Evolutionary conservation across 2,113 vertebrate genomes (phyloP), one percentile per base, ranked within the genome.

Genomic region (Hemiprocne comata): DNA sequence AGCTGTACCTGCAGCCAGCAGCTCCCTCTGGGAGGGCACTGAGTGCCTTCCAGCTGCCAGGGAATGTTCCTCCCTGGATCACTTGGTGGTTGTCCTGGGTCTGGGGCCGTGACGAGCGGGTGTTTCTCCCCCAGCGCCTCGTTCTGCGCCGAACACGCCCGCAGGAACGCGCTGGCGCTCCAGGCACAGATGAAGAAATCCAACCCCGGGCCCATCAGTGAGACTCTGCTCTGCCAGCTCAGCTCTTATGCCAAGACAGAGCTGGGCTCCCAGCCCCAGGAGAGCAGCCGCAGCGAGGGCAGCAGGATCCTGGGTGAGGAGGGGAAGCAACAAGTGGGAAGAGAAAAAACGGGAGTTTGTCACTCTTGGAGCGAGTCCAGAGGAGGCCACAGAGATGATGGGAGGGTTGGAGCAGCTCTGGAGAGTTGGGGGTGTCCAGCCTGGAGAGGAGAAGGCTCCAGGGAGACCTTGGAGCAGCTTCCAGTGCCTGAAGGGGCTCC

Each of bases 121-220:
- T 38, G 2, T 89, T 54, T 53, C 1, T 85, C 29, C 96, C 58
- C 8, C 65, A 99, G 99, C 17, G 97, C 98, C 13, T 98, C 99
- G 0, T 99, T 99, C 95, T 99, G 99, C 34, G 98, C 98, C 1
- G 99, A 99, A 33, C 99, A 99, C 12, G 98, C 99, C 74, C 98
- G 98, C 4, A 98, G 99, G 94, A 99, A 99, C 48, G 96, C 98
- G 10, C 94, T 99, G 97, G 99, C 99, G 0, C 97, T 99, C 7
- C 98, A 99, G 51, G 98, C 99, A 23, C 99, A 99, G 96, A 97
- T 98, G 97, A 99, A 98, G 83, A 99, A 99, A 93, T 96, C 97
- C 7, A 98, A 94, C 20, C 96, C 98, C 0, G 98, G 98, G 10
- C 98, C 99, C 0, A 91, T 98, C 10, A 98, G 99, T 0, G 99